Base-by-base conservation (phyloP, 2,888 invertebrate genomes). In the Rhabditoides inermis region DNA sequence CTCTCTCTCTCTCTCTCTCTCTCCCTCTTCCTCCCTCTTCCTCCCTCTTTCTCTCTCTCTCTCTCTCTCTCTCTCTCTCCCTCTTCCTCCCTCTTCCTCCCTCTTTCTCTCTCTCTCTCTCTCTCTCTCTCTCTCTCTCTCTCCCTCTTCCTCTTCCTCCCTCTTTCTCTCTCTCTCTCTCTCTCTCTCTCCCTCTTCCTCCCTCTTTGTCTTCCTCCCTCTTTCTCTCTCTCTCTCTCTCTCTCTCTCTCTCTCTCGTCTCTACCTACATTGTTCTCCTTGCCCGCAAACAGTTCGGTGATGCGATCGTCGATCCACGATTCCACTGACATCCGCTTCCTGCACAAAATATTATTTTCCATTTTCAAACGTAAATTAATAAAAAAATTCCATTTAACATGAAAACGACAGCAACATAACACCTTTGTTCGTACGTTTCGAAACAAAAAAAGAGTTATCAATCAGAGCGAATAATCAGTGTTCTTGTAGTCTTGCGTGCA, bases 231-330 rank as follows among this genome's bases (percentile, higher is more conserved):
- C 23, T 20, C 15, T 15, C 35, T 26, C 46, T 10, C 32, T 32
- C n/a, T n/a, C n/a, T n/a, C n/a, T n/a, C n/a, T n/a, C n/a, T n/a
- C n/a, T n/a, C n/a, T n/a, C n/a, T n/a, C 32, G 7, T 15, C 32
- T 36, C 28, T 20, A 12, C 40, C n/a, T 20, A 63, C 62, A 48
- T 62, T 60, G 26, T 62, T 58, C 49, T 65, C 62, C 39, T 62
- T 65, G 15, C 64, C 64, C 44, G 56, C 58, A 58, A 60, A 65
- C n/a, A 65, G 50, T 42, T 62, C 60, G 23, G 58, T 56, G 35
- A 65, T 57, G 44, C 62, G 56, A 15, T 55, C 55, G 32, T 65
- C 62, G 35, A 65, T 58, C 64, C 64, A 65, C n/a, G n/a, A n/a
- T n/a, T n/a, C n/a, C n/a, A n/a, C n/a, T n/a, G n/a, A n/a, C n/a